phyloP scores from a whole-genome alignment of 2,888 invertebrate species.

The Furcula furcula region DNA sequence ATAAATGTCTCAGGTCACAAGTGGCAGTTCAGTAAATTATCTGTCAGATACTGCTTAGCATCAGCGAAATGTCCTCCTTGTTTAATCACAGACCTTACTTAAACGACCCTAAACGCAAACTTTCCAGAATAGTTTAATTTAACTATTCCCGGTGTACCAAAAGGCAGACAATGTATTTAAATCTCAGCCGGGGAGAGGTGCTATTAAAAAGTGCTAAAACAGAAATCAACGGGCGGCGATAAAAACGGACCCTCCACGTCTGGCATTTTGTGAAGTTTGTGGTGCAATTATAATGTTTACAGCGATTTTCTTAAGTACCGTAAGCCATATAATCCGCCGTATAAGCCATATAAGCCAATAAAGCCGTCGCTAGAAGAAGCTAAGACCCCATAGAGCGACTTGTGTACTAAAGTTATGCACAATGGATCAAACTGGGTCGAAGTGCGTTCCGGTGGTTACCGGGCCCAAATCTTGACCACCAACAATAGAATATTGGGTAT shows the following conservation, averaged over 20 bases:
- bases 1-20: background rate
- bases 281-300: conserved; percentile 6
- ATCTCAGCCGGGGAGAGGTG: conserved; percentile 35
- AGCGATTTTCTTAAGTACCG: conserved; percentile 2
- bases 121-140: conserved; percentile 11
- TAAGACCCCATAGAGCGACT: too few relatives aligned
- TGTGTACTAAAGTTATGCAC: too few relatives aligned
- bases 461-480: too few relatives aligned
- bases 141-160: conserved; percentile 22
- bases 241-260: conserved; percentile 45
- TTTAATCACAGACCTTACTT: too few relatives aligned
- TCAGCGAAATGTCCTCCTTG: too few relatives aligned
- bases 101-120: conserved; percentile 4
- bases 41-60: background rate
- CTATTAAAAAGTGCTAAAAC: conserved; percentile 69
- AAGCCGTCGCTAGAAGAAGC: too few relatives aligned
- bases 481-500: too few relatives aligned
- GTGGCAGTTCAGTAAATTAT: conserved; percentile 4
- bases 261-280: conserved; percentile 4
- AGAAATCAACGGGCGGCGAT: conserved; percentile 54
- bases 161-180: conserved; percentile 29
- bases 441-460: too few relatives aligned
- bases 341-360: too few relatives aligned
- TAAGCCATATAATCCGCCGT: too few relatives aligned
- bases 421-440: too few relatives aligned